Evolutionary conservation across 2,797 vertebrate genomes (phyloP), one percentile per base, ranked within the genome.

Genomic region (Xerus rutilus): DNA sequence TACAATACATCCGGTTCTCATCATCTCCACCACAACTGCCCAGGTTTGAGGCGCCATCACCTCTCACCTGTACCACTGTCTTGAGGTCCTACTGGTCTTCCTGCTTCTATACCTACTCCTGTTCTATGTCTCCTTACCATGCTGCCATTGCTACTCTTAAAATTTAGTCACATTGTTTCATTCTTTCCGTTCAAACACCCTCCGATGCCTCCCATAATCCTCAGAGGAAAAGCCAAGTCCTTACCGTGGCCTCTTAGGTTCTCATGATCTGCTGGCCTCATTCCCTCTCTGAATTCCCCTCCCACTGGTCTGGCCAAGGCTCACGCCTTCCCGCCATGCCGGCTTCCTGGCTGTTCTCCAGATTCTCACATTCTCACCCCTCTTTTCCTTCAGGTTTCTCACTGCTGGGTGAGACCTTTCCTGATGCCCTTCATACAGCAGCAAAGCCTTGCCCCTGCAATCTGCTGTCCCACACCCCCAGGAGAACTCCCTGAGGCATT

Each of bases 171-270:
- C 21, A 62, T 30, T 52, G 49, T 3, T 13, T 93, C 62, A 64
- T 25, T 92, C 65, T 90, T 95, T 85, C 64, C 67, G 62, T 28
- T 62, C 57, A 17, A 39, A 62, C 91, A 13, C 20, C 2, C 28
- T 43, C 30, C 45, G n/a, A 14, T 3, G 45, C n/a, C 64, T 91
- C 45, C 52, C 45, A 32, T 20, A 39, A 74, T 23, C 45, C 54
- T 72, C 59, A 39, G 65, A 83, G 69, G 43, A 64, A 52, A 93
- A 89, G 21, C 54, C 43, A 35, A 94, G 30, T 39, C 78, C 32
- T 84, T 45, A 8, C 13, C 45, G 0, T 49, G 78, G 35, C 49
- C 43, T 57, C 4, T 6, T 10, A 65, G 39, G 35, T 70, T 65
- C 72, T 65, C 1, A 5, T 30, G n/a, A 72, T 39, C 59, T 86